Conservation (phyloP, 2,113 vertebrate genomes). For the Brachypodius melanocephalos region DNA sequence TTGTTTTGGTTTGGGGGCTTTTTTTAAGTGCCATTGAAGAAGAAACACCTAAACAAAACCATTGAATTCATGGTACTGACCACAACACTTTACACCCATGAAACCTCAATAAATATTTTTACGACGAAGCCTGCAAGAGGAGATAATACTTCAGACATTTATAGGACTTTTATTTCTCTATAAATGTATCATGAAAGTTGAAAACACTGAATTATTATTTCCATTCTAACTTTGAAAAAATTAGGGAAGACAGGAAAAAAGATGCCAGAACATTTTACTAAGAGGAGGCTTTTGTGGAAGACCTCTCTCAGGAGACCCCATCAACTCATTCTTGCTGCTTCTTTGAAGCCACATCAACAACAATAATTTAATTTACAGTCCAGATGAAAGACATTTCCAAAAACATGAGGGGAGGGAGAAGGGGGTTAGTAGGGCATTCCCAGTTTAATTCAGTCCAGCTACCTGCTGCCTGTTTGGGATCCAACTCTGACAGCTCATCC, state of each 20-base stretch:
- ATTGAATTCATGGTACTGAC: neutral
- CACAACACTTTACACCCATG: neutral
- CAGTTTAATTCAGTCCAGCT: constrained; percentile 5
- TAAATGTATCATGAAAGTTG: neutral
- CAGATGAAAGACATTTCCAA: constrained; percentile 9
- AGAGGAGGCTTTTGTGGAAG: neutral
- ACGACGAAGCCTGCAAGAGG: neutral
- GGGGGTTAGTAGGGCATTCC: neutral
- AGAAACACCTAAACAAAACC: neutral
- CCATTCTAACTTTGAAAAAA: neutral
- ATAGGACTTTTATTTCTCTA: neutral
- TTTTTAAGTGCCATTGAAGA: neutral
- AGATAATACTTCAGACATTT: neutral
- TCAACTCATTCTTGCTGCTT: neutral
- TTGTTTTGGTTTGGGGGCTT: neutral
- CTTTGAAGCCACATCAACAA: constrained; percentile 10
- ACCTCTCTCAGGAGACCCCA: neutral
- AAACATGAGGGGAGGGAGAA: neutral
- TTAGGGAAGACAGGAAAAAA: neutral
- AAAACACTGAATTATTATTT: neutral
- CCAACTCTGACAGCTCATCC: constrained; percentile 1
- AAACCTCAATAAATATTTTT: constrained; percentile 25
- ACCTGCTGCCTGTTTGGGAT: neutral
- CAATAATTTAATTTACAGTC: neutral
- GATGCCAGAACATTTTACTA: neutral